These are phyloP conservation scores for Lagopus leucura DNA, from an alignment of 2,113 vertebrate genomes.

Conservation along the genomic window DNA sequence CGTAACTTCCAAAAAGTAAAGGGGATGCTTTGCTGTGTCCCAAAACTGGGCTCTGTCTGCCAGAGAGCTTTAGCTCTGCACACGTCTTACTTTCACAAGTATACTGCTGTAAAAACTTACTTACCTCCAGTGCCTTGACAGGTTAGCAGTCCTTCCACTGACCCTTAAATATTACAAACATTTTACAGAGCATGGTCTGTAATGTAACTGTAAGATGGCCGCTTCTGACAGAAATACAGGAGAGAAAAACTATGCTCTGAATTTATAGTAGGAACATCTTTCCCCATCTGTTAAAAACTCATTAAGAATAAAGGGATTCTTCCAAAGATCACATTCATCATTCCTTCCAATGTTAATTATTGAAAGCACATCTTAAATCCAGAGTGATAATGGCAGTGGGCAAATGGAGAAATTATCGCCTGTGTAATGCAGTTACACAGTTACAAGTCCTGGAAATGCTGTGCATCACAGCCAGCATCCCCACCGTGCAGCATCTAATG, in stretches of 20 bases:
- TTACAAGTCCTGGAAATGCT: neutral
- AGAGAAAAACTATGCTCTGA: neutral
- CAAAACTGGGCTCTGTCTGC: neutral
- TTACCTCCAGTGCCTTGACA: neutral
- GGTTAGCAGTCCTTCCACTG: conserved; percentile 28
- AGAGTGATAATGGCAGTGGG: neutral
- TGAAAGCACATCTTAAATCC: neutral
- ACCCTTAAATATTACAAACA: conserved; percentile 45
- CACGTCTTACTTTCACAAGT: neutral
- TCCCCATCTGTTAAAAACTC: neutral
- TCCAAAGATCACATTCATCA: neutral
- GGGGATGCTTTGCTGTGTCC: neutral
- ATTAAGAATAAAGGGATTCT: neutral
- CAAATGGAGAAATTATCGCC: neutral
- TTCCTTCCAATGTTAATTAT: neutral
- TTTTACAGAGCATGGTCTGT: neutral
- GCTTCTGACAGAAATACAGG: neutral
- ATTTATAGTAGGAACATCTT: neutral
- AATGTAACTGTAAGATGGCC: neutral
- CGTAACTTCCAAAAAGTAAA: neutral
- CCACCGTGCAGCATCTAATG: neutral
- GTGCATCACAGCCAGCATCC: neutral
- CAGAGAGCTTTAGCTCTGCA: neutral
- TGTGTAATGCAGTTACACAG: neutral
- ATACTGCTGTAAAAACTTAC: neutral